These are phyloP conservation scores for Clusia tigrina DNA, from an alignment of 2,888 invertebrate species.

Conservation along the genomic window DNA sequence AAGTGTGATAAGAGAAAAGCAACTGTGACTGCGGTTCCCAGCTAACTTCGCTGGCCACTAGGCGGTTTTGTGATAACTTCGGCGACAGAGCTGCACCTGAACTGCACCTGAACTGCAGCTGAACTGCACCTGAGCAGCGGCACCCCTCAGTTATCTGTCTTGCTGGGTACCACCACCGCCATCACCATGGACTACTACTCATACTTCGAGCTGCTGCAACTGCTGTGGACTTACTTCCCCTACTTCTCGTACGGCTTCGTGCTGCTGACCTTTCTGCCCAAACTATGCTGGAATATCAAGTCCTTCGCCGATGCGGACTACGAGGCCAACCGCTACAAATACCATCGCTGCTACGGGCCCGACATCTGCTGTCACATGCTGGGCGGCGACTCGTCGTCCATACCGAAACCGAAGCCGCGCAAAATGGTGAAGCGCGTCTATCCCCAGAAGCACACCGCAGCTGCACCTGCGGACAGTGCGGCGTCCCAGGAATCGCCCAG, in stretches of 20 bases:
- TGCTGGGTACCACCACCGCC: background rate
- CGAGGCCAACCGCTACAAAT: slow-evolving; percentile 50
- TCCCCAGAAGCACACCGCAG: slow-evolving; percentile 46
- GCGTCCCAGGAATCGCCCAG: background rate
- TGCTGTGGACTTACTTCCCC: slow-evolving; percentile 49
- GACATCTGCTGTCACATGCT: slow-evolving; percentile 56
- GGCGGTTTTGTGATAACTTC: too few species aligned
- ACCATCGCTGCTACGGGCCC: slow-evolving; percentile 60
- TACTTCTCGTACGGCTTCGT: slow-evolving; percentile 53
- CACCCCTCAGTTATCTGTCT: too few species aligned
- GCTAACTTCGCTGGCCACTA: too few species aligned
- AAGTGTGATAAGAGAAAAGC: too few species aligned
- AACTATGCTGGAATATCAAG: slow-evolving; percentile 53
- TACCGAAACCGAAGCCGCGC: slow-evolving; percentile 52
- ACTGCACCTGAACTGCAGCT: too few species aligned
- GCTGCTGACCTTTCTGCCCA: slow-evolving; percentile 58
- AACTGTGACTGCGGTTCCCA: too few species aligned
- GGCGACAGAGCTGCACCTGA: too few species aligned
- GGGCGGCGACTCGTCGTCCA: slow-evolving; percentile 34
- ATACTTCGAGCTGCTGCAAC: slow-evolving; percentile 41
- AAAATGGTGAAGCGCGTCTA: slow-evolving; percentile 58
- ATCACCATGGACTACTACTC: slow-evolving; percentile 42
- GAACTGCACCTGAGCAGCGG: too few species aligned
- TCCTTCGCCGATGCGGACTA: slow-evolving; percentile 51
- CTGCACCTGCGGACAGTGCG: slow-evolving; percentile 21